A percentile compares a stretch with the other conserved stretches of the same genome.
Evolutionary conservation across 2,888 invertebrate genomes (phyloP).

Genomic region (Hesperia comma): DNA sequence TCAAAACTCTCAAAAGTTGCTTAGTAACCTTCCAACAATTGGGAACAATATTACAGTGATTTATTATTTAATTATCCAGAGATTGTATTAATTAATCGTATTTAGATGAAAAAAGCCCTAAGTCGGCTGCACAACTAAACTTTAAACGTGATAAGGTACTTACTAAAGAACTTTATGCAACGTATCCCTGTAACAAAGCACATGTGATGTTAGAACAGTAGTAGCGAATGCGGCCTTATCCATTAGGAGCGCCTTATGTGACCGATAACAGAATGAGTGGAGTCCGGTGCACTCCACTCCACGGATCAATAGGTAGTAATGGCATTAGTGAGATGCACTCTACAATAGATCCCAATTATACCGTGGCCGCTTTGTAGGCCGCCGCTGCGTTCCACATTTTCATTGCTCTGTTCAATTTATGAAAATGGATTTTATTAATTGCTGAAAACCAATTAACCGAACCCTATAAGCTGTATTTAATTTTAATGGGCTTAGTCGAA

Average conservation of each 20-base stretch:
- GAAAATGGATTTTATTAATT: conserved; percentile 37
- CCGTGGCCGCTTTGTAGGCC: conserved; percentile 26
- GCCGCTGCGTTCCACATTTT: conserved; percentile 28
- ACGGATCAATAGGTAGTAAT: conserved; percentile 31
- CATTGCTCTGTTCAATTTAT: conserved; percentile 34
- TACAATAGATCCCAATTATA: conserved; percentile 33
- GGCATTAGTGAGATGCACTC: conserved; percentile 27
- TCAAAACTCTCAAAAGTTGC: too few relatives aligned
- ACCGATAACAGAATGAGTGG: conserved; percentile 4
- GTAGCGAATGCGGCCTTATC: conserved; percentile 1
- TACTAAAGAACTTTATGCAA: too few relatives aligned
- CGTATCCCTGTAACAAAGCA: too few relatives aligned
- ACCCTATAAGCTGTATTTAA: conserved; percentile 31
- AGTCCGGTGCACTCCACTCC: conserved; percentile 1
- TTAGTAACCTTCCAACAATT: too few relatives aligned
- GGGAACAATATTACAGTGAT: too few relatives aligned
- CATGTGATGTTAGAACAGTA: too few relatives aligned
- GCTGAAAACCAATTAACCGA: conserved; percentile 32
- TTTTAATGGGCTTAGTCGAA: conserved; percentile 32
- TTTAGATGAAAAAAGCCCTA: too few relatives aligned
- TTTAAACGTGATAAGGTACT: too few relatives aligned
- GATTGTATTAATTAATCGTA: too few relatives aligned
- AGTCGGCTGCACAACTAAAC: too few relatives aligned
- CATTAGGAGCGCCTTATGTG: conserved; percentile 6
- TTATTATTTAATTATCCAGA: too few relatives aligned